phyloP scores from a whole-genome alignment of 1,140 invertebrate species.

The Pristionchus pacificus region DNA sequence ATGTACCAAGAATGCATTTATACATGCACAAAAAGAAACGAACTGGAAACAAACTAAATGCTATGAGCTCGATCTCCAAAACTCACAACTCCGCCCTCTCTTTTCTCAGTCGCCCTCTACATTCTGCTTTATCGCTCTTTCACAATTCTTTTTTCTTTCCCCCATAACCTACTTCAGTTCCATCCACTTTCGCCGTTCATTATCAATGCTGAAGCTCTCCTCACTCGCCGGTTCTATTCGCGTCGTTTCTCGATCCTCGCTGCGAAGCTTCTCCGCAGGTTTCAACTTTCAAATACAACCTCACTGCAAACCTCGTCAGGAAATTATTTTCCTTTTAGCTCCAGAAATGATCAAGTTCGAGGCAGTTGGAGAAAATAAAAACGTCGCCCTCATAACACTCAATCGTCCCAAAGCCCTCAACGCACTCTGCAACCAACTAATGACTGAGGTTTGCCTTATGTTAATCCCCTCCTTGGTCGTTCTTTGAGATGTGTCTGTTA shows the following conservation, averaged over 20 bases:
- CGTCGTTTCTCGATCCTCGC: background rate
- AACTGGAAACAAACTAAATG: too few relatives aligned
- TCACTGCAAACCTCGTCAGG: background rate
- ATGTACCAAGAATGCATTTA: too few relatives aligned
- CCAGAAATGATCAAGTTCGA: conserved; percentile 47
- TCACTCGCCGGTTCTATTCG: background rate
- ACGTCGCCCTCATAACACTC: conserved; percentile 84
- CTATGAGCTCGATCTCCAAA: too few relatives aligned
- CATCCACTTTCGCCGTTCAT: background rate
- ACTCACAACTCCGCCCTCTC: too few relatives aligned
- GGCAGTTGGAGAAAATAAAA: conserved; percentile 58
- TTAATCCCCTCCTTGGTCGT: conserved; percentile 71
- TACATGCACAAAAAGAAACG: too few relatives aligned
- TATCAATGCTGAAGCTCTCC: background rate
- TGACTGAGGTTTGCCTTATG: conserved; percentile 68
- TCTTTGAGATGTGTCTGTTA: too few relatives aligned
- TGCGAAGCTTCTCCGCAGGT: background rate
- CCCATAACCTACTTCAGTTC: background rate
- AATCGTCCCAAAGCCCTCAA: conserved; percentile 89
- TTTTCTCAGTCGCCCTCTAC: too few relatives aligned
- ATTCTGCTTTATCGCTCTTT: conserved; percentile 85
- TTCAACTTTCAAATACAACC: background rate
- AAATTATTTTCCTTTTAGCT: background rate
- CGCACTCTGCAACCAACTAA: conserved; percentile 82
- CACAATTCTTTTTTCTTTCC: conserved; percentile 64